Evolutionary conservation across 1,140 invertebrate species (phyloP).

Genomic region (Limonius californicus): DNA sequence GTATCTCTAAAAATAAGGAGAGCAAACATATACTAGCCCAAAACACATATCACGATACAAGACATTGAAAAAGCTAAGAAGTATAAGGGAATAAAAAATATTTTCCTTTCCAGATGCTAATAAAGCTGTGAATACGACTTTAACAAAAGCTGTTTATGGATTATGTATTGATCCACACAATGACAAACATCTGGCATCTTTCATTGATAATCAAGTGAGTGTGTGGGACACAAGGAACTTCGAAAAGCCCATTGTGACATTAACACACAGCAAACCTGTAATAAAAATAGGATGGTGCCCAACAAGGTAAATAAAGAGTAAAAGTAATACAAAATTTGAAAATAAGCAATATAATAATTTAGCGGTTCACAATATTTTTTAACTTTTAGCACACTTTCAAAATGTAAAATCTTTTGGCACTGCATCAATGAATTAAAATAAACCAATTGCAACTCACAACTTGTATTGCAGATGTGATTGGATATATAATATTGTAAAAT

Average conservation of each 20-base stretch:
- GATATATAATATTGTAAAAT: too few relatives aligned
- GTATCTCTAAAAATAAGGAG: too few relatives aligned
- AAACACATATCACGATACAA: too few relatives aligned
- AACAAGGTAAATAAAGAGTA: too few relatives aligned
- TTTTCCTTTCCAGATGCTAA: constrained; percentile 58
- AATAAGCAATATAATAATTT: background rate
- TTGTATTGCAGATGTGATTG: too few relatives aligned
- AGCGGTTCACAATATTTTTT: background rate
- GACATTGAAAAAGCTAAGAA: too few relatives aligned
- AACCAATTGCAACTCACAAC: too few relatives aligned
- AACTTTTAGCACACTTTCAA: too few relatives aligned
- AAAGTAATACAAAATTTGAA: constrained; percentile 24
- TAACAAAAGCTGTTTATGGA: constrained; percentile 80
- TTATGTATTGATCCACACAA: constrained; percentile 73
- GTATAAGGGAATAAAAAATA: constrained; percentile 6
- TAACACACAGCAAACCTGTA: constrained; percentile 67
- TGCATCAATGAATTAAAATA: too few relatives aligned
- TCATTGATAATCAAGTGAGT: constrained; percentile 72
- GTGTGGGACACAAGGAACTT: constrained; percentile 88
- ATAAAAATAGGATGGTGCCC: constrained; percentile 84
- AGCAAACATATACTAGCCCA: background rate
- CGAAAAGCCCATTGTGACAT: constrained; percentile 75
- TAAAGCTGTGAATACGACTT: constrained; percentile 66
- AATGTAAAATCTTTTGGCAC: too few relatives aligned
- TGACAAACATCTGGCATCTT: constrained; percentile 77